Evolutionary conservation across 2,113 vertebrate genomes (phyloP).

Genomic region (Trachemys scripta): DNA sequence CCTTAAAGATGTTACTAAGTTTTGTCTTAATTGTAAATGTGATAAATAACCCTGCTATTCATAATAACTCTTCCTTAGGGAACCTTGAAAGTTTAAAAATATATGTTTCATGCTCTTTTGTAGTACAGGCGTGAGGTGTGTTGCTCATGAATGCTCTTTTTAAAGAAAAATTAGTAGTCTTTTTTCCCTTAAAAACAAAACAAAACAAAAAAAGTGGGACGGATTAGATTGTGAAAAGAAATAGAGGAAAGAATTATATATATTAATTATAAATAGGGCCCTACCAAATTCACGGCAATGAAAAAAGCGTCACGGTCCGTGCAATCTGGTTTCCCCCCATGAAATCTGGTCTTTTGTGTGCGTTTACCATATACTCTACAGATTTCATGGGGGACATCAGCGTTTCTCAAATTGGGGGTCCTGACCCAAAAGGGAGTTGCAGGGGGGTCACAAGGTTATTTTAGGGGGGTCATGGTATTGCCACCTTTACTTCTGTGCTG

Average conservation of each 20-base stretch:
- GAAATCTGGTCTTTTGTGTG: too few relatives aligned
- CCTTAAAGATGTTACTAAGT: background rate
- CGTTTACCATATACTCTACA: too few relatives aligned
- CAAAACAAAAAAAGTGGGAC: background rate
- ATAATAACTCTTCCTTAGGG: background rate
- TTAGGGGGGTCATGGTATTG: too few relatives aligned
- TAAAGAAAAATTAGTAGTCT: background rate
- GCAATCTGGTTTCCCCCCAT: too few relatives aligned
- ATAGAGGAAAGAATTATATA: rapidly evolving
- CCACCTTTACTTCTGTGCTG: too few relatives aligned
- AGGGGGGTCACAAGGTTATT: too few relatives aligned
- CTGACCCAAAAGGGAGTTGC: too few relatives aligned
- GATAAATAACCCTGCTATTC: background rate
- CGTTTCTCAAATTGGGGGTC: too few relatives aligned
- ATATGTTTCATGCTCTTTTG: background rate
- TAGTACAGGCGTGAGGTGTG: background rate
- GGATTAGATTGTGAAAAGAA: background rate
- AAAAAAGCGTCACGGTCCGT: too few relatives aligned
- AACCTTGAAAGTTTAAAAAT: background rate
- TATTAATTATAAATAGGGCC: too few relatives aligned
- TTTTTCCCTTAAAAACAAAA: background rate
- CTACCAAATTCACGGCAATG: too few relatives aligned
- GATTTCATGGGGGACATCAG: too few relatives aligned
- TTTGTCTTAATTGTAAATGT: background rate
- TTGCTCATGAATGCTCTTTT: background rate